A percentile compares a stretch with the other conserved stretches of the same genome.
These are phyloP conservation scores for Calameuta filiformis DNA, from an alignment of 2,888 invertebrate species.

Conservation along the genomic window DNA sequence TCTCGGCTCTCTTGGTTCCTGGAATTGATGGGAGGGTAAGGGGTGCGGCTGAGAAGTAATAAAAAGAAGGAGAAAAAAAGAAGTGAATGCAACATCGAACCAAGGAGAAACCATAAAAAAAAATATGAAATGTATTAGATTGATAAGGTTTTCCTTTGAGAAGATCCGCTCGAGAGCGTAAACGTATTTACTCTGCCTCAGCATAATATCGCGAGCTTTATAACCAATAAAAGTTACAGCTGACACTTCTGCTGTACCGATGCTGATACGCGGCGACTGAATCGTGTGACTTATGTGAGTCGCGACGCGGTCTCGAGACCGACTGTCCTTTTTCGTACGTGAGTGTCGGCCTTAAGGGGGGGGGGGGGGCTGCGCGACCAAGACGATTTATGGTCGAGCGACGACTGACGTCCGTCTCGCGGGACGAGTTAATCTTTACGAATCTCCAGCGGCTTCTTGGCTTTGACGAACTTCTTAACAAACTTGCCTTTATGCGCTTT, in stretches of 20 bases:
- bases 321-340: slow-evolving; percentile 1
- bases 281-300: neutral
- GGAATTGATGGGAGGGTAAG: neutral
- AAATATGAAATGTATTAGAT: slow-evolving; percentile 60
- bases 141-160: slow-evolving; percentile 45
- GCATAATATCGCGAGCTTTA: slow-evolving; percentile 58
- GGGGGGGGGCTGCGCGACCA: neutral
- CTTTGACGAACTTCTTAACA: neutral
- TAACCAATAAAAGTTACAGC: slow-evolving; percentile 63
- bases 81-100: neutral
- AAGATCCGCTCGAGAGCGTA: slow-evolving; percentile 30
- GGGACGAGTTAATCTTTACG: neutral
- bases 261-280: slow-evolving; percentile 13
- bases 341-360: neutral
- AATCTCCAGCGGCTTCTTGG: neutral
- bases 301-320: neutral
- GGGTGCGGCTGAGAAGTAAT: neutral
- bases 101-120: slow-evolving; percentile 40
- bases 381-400: slow-evolving; percentile 1
- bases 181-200: slow-evolving; percentile 57
- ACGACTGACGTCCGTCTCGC: neutral
- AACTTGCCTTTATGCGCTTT: neutral
- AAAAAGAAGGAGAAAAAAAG: neutral
- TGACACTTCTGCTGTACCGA: slow-evolving; percentile 51
- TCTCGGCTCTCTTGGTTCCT: neutral